A percentile compares a stretch with the other conserved stretches of the same genome.
Evolutionary conservation across 2,797 vertebrate species (phyloP).

Genomic region (Crossoptilon crossoptilon): DNA sequence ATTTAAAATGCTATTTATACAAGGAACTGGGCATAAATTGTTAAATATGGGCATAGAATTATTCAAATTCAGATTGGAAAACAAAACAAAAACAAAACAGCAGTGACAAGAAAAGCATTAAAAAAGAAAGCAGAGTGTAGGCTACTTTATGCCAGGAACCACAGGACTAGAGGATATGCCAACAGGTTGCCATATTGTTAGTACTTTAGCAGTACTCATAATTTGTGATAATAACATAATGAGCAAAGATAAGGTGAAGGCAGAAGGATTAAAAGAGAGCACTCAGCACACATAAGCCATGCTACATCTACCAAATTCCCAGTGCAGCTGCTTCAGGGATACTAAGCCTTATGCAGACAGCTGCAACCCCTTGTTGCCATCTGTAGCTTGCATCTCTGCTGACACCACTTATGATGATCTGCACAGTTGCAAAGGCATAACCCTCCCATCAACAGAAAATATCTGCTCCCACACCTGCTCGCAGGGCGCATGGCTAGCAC

Average conservation of each 20-base stretch:
- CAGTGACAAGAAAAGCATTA: neutral
- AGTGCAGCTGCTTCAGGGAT: conserved; percentile 58
- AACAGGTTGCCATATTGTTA: neutral
- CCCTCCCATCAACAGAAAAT: neutral
- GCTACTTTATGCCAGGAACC: neutral
- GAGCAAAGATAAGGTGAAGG: conserved; percentile 26
- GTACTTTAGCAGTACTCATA: conserved; percentile 10
- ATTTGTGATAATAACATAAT: conserved; percentile 52
- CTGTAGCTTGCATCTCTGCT: conserved; percentile 45
- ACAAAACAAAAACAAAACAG: neutral
- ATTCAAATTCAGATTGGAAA: neutral
- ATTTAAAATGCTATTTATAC: neutral
- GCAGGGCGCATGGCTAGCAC: neutral
- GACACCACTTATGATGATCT: neutral
- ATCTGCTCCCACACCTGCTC: conserved; percentile 6
- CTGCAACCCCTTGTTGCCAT: conserved; percentile 62
- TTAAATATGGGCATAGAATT: neutral
- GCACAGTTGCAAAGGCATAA: neutral
- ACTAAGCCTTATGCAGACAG: conserved; percentile 59
- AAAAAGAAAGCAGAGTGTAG: neutral
- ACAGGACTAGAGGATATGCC: neutral
- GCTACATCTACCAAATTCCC: conserved; percentile 60
- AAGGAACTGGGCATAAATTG: neutral
- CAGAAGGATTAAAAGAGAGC: conserved; percentile 52
- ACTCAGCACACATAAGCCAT: conserved; percentile 32